Evolutionary conservation across 2,797 vertebrate species (phyloP).

Genomic region (Florisuga fusca): DNA sequence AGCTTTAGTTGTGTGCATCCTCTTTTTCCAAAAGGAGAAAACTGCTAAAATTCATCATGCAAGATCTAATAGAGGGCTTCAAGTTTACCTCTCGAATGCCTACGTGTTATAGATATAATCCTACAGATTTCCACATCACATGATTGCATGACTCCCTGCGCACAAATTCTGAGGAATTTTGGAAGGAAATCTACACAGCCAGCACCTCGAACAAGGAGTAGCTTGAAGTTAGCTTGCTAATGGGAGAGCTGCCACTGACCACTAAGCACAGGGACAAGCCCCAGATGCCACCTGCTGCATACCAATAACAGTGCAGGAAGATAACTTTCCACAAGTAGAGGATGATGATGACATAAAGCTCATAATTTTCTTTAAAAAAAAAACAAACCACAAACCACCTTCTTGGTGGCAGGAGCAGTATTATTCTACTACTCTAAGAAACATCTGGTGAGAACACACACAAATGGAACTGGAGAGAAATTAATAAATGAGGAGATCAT

Average conservation of each 20-base stretch:
- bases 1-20: not conserved
- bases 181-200: not conserved
- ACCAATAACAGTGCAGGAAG: not conserved
- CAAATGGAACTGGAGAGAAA: not conserved
- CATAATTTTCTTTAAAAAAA: not conserved
- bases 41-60: not conserved
- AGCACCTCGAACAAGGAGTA: not conserved
- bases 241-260: not conserved
- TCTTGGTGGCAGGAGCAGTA: not conserved
- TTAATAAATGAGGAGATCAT: not conserved
- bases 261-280: not conserved
- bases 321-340: not conserved
- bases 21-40: not conserved
- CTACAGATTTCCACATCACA: not conserved
- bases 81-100: not conserved
- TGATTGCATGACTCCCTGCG: accelerated
- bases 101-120: not conserved
- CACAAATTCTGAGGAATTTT: not conserved
- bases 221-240: not conserved
- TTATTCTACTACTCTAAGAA: not conserved
- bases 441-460: not conserved
- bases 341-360: not conserved
- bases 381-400: accelerated
- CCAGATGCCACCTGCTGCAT: not conserved
- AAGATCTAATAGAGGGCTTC: not conserved